Conservation (phyloP, 2,797 vertebrate genomes). For the Triplophysa yarkandensis region DNA sequence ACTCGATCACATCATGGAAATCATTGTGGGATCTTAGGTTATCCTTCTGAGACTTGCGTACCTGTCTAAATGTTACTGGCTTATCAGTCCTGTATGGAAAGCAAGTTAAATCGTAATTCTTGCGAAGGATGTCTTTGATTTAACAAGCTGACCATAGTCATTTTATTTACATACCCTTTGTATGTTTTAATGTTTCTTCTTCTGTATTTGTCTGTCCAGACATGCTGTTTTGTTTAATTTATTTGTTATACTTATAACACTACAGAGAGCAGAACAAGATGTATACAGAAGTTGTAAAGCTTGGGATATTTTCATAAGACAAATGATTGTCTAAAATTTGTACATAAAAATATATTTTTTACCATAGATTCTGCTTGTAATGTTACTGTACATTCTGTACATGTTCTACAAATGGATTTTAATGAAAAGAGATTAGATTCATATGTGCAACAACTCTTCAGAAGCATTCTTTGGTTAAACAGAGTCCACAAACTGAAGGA, state of each 20-base stretch:
- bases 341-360: conserved; percentile 66
- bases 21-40: conserved; percentile 86
- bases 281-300: conserved; percentile 59
- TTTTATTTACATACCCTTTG: conserved; percentile 61
- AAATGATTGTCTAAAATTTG: conserved; percentile 59
- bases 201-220: conserved; percentile 46
- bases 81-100: conserved; percentile 58
- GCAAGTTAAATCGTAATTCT: conserved; percentile 55
- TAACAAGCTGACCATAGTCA: conserved; percentile 59
- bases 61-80: conserved; percentile 46
- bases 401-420: conserved; percentile 55
- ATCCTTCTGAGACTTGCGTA: conserved; percentile 41
- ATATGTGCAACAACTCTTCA: conserved; percentile 44
- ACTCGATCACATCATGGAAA: conserved; percentile 87
- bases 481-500: conserved; percentile 38
- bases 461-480: conserved; percentile 49
- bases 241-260: conserved; percentile 63
- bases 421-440: conserved; percentile 51
- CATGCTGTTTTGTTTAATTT: conserved; percentile 58
- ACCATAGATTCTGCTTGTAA: conserved; percentile 59
- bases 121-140: conserved; percentile 66
- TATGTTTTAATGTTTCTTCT: conserved; percentile 56
- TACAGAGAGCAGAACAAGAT: conserved; percentile 64
- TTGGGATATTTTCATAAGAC: conserved; percentile 66
- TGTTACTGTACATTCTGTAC: conserved; percentile 59